These are phyloP conservation scores for Mesoligia furuncula DNA, from an alignment of 2,888 invertebrate species.

Conservation along the genomic window DNA sequence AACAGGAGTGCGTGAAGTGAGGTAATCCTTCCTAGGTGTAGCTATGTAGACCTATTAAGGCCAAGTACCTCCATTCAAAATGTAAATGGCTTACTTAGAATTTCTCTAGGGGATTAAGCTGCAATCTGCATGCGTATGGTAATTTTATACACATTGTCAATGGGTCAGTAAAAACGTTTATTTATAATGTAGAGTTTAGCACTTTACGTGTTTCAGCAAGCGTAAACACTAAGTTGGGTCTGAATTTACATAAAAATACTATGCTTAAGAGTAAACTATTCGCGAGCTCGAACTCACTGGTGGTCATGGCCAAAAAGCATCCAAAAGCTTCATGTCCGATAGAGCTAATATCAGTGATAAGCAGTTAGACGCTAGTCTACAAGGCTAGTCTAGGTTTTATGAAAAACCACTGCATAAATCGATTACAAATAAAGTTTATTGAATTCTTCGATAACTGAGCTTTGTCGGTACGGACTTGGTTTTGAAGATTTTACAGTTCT, in stretches of 20 bases:
- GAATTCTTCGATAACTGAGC: too few species aligned
- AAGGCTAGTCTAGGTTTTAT: too few species aligned
- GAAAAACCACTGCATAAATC: too few species aligned
- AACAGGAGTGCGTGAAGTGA: constrained; percentile 83
- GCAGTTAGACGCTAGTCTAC: too few species aligned
- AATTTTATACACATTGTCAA: constrained; percentile 71
- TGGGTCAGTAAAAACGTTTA: constrained; percentile 59
- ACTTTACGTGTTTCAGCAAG: constrained; percentile 25
- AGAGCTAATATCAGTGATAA: too few species aligned
- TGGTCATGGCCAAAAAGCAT: too few species aligned
- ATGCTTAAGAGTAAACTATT: not conserved
- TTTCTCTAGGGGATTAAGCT: constrained; percentile 79
- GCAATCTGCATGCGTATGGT: constrained; percentile 81
- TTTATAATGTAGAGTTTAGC: constrained; percentile 44
- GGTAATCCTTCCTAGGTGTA: constrained; percentile 83
- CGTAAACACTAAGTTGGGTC: constrained; percentile 10
- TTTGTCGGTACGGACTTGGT: too few species aligned
- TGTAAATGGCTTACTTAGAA: constrained; percentile 84
- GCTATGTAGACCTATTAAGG: constrained; percentile 80
- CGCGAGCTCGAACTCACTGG: too few species aligned
- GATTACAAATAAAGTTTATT: too few species aligned
- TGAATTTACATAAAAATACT: constrained; percentile 19
- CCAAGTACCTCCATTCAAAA: constrained; percentile 79
- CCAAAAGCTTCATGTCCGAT: too few species aligned
- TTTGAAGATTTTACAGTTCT: too few species aligned